Conservation (phyloP, 1,140 invertebrate genomes). For the Drosophila novamexicana region DNA sequence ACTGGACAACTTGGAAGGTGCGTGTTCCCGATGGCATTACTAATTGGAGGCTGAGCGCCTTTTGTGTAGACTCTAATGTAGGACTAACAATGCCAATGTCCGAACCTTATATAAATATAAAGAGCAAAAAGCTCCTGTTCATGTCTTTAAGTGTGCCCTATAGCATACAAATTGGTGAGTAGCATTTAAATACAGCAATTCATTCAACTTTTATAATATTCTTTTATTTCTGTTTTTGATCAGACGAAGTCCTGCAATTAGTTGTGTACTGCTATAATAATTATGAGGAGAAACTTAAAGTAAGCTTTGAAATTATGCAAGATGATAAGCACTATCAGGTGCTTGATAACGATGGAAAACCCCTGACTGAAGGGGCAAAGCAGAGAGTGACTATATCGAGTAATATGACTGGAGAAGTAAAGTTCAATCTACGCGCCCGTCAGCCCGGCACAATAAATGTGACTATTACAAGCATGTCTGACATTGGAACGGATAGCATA, state of each 20-base stretch:
- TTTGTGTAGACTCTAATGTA: conserved; percentile 9
- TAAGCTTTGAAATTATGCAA: neutral
- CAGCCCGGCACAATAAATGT: neutral
- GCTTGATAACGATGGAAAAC: neutral
- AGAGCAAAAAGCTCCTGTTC: conserved; percentile 13
- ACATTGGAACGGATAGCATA: neutral
- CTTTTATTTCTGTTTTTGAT: neutral
- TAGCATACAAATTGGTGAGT: conserved; percentile 31
- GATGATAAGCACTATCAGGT: neutral
- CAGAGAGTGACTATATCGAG: neutral
- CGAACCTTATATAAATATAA: neutral
- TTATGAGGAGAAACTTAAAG: neutral
- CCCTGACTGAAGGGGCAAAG: neutral
- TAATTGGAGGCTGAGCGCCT: conserved; percentile 36
- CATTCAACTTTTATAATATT: neutral
- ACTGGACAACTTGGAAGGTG: neutral
- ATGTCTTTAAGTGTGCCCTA: conserved; percentile 8
- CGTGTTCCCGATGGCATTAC: conserved; percentile 4
- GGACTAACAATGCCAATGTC: conserved; percentile 22
- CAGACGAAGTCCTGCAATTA: conserved; percentile 30
- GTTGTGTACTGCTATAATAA: conserved; percentile 20
- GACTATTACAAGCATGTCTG: neutral
- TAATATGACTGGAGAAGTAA: neutral
- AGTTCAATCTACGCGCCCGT: neutral
- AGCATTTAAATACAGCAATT: neutral